phyloP scores from a whole-genome alignment of 2,113 vertebrate species.

The Athene cunicularia region DNA sequence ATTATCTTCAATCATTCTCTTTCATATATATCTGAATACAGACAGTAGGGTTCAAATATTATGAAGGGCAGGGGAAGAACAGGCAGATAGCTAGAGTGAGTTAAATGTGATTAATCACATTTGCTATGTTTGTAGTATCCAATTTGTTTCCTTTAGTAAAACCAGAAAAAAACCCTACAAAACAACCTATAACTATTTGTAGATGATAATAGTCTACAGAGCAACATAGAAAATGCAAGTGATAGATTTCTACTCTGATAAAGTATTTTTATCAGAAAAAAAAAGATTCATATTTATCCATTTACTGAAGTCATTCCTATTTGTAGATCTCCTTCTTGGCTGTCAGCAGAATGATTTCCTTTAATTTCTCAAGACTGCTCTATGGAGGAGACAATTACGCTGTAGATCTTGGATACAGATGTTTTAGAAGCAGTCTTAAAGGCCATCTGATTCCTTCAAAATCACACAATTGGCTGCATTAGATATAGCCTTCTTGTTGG shows the following conservation, averaged over 20 bases:
- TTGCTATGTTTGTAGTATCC: not conserved
- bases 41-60: not conserved
- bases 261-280: not conserved
- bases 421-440: not conserved
- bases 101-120: not conserved
- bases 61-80: not conserved
- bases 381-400: not conserved
- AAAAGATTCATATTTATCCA: not conserved
- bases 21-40: not conserved
- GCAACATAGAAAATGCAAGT: not conserved
- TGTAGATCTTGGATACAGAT: not conserved
- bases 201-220: not conserved
- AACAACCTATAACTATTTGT: not conserved
- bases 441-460: not conserved
- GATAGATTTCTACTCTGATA: not conserved
- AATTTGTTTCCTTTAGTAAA: not conserved
- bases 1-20: not conserved
- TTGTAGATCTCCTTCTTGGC: not conserved
- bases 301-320: not conserved
- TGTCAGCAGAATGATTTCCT: not conserved
- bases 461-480: not conserved
- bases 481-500: not conserved
- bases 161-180: not conserved
- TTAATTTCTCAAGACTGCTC: not conserved
- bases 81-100: not conserved